These are phyloP conservation scores for Matsumurasca onukii DNA, from an alignment of 1,140 invertebrate species.

Conservation along the genomic window DNA sequence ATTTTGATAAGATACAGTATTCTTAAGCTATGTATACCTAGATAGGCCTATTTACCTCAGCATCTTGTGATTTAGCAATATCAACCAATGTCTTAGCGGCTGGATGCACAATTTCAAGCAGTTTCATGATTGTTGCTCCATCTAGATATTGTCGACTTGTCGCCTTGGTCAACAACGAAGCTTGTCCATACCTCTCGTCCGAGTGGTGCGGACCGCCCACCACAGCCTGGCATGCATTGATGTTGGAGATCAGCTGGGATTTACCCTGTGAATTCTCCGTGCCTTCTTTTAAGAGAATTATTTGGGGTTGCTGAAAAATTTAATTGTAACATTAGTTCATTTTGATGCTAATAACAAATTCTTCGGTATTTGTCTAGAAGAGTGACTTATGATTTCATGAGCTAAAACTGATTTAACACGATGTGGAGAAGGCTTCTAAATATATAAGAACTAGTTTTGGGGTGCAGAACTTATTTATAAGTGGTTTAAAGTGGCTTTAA, in stretches of 20 bases:
- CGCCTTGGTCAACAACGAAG: conserved; percentile 88
- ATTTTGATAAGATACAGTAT: no score
- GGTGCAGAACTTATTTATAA: no score
- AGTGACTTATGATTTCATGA: no score
- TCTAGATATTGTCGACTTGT: conserved; percentile 98
- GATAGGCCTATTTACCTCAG: no score
- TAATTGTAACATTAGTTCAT: no score
- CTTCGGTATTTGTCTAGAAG: no score
- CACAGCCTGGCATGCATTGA: conserved; percentile 97
- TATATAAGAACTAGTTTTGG: no score
- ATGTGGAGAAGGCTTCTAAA: no score
- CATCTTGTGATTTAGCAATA: conserved; percentile 99
- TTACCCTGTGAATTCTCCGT: conserved; percentile 96
- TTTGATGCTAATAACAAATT: no score
- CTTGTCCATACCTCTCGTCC: conserved; percentile 99
- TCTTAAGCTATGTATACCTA: no score
- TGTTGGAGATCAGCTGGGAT: conserved; percentile 95
- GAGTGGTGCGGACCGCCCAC: conserved; percentile 94
- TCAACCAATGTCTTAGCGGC: conserved; percentile 97
- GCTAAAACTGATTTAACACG: no score
- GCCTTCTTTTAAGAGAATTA: conserved; percentile 96
- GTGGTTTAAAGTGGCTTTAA: no score
- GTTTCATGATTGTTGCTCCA: conserved; percentile 98
- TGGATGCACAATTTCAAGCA: conserved; percentile 96
- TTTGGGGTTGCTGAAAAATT: conserved; percentile 88